Base-by-base conservation (phyloP, 2,113 vertebrate genomes). In the Etheostoma spectabile region DNA sequence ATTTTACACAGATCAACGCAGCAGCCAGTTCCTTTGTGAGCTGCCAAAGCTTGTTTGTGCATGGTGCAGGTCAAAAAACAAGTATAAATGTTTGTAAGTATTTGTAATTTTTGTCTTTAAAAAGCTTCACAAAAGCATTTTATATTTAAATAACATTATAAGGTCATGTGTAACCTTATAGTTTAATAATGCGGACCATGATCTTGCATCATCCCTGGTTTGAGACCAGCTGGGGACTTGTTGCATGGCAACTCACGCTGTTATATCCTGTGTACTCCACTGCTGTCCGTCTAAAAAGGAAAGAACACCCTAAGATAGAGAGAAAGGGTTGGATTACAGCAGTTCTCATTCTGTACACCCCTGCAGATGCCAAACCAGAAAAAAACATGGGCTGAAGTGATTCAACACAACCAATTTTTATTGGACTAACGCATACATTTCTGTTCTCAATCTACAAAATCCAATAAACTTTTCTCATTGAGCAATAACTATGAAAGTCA, bases 31-130 rank as follows among this genome's bases (percentile, higher is more conserved):
- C 51, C 14, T 64, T 1, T 53, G 60, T 33, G 27, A 69, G 6
- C 30, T 59, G 13, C 10, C 30, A 22, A 52, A 5, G 27, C 22
- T 14, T 0, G 19, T 69, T 3, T 62, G 24, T 52, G 60, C 7
- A 52, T 27, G 16, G 30, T 61, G 57, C 24, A 53, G 55, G 65
- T 80, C 49, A 70, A 19, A 75, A 70, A 69, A 79, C 14, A 8
- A 27, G 57, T 45, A 21, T n/a, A 46, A 27, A 71, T 72, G 55
- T 55, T 18, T 18, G 22, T 14, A 70, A 64, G 62, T 16, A 0
- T 19, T 65, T 30, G 30, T 30, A 3, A 3, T 30, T 4, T 27
- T 30, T 30, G 30, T 30, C 30, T 30, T 30, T 42, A 42, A 42
- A 10, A 42, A 42, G 38, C 2, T 42, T 42, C 2, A 42, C 38